A percentile compares a stretch with the other conserved stretches of the same genome.
Evolutionary conservation across 2,888 invertebrate genomes (phyloP).

Genomic region (Nebria brevicollis): DNA sequence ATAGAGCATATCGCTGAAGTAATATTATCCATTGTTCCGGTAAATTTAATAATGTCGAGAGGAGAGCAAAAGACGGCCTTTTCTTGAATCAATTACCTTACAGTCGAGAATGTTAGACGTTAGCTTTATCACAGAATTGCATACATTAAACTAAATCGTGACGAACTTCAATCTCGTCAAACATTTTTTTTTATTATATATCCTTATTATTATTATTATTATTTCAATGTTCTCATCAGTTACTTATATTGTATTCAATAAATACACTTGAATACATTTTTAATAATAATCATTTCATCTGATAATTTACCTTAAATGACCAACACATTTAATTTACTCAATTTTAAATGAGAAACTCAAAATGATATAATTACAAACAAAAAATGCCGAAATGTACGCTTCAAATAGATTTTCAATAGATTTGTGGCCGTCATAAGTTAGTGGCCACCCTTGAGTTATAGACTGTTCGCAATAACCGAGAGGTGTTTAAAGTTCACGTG

Average conservation of each 20-base stretch:
- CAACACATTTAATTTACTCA: too few species aligned
- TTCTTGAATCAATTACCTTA: slow-evolving; percentile 42
- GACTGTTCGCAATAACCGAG: slow-evolving; percentile 53
- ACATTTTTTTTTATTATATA: slow-evolving; percentile 8
- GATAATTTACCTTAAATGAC: too few species aligned
- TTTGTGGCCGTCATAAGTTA: background rate
- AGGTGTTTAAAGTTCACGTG: background rate
- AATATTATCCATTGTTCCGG: slow-evolving; percentile 47
- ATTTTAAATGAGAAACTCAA: too few species aligned
- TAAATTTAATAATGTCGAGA: slow-evolving; percentile 41
- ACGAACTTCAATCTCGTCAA: slow-evolving; percentile 9
- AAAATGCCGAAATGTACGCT: too few species aligned
- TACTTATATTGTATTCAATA: background rate
- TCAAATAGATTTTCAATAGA: background rate
- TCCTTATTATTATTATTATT: slow-evolving; percentile 35
- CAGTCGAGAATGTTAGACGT: background rate
- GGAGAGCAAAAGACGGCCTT: slow-evolving; percentile 8
- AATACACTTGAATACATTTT: background rate
- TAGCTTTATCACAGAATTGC: slow-evolving; percentile 45
- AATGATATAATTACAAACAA: too few species aligned
- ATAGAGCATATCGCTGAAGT: slow-evolving; percentile 33
- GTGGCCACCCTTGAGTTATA: background rate
- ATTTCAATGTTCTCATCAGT: slow-evolving; percentile 6
- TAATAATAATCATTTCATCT: background rate
- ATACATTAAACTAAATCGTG: slow-evolving; percentile 45